phyloP scores from a whole-genome alignment of 1,140 invertebrate genomes.

The Anastatus disparis region DNA sequence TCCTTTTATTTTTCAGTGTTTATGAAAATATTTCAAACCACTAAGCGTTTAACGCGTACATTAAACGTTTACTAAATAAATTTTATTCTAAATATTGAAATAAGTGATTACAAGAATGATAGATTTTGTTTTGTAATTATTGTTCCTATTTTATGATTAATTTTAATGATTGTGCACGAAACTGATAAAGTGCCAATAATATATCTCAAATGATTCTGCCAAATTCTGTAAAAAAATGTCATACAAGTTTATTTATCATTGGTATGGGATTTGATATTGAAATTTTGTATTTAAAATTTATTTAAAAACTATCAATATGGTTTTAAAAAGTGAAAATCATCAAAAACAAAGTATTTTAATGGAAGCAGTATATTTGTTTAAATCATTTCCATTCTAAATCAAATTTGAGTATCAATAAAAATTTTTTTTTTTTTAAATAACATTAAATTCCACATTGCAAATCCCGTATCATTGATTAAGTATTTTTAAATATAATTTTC shows the following conservation, averaged over 20 bases:
- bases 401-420: no score
- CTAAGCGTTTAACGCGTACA: neutral
- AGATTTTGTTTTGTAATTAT: no score
- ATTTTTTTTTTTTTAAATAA: no score
- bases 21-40: neutral
- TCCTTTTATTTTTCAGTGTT: neutral
- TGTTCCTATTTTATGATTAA: neutral
- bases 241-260: neutral
- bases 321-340: no score
- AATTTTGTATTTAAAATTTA: neutral
- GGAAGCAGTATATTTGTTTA: no score
- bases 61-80: neutral
- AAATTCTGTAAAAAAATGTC: neutral
- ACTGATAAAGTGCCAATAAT: conserved; percentile 12
- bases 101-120: no score
- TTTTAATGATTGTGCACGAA: neutral
- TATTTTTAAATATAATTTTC: neutral
- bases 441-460: no score
- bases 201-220: conserved; percentile 11
- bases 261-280: neutral
- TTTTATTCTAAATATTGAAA: conserved; percentile 18
- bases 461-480: no score
- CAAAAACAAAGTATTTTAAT: no score
- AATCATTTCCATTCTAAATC: no score
- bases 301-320: no score